A percentile compares a stretch with the other conserved stretches of the same genome.
These are phyloP conservation scores for Momotus momota DNA, from an alignment of 2,797 vertebrate genomes.

Conservation along the genomic window DNA sequence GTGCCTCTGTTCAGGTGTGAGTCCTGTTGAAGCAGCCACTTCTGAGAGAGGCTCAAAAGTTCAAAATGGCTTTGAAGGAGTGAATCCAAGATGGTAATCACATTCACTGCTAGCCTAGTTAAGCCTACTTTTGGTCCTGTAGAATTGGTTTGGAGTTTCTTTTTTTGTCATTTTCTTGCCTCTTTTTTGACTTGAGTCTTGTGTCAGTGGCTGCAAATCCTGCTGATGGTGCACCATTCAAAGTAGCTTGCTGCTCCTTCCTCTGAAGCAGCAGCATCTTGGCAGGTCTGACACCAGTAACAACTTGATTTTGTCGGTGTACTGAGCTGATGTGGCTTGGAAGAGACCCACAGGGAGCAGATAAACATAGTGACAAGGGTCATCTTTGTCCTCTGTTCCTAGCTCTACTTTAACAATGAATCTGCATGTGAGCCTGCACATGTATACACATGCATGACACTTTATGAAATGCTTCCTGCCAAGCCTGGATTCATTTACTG, in stretches of 20 bases:
- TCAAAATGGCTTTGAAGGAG: background rate
- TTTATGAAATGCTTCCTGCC: background rate
- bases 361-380: constrained; percentile 4
- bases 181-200: background rate
- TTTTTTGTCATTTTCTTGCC: background rate
- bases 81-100: background rate
- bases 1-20: background rate
- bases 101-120: background rate
- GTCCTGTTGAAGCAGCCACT: background rate
- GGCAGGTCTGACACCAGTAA: constrained; percentile 54
- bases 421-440: background rate
- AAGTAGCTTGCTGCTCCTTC: constrained; percentile 11
- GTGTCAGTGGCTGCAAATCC: background rate
- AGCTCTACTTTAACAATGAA: background rate
- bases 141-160: background rate
- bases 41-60: background rate
- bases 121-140: background rate
- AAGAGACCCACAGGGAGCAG: constrained; percentile 13
- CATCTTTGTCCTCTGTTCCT: background rate
- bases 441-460: background rate
- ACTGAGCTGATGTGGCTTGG: constrained; percentile 40
- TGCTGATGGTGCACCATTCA: constrained; percentile 42
- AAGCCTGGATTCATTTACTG: background rate
- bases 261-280: constrained; percentile 25
- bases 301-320: constrained; percentile 56